Base-by-base conservation (phyloP, 2,888 invertebrate genomes). In the Chrysolina haemoptera region DNA sequence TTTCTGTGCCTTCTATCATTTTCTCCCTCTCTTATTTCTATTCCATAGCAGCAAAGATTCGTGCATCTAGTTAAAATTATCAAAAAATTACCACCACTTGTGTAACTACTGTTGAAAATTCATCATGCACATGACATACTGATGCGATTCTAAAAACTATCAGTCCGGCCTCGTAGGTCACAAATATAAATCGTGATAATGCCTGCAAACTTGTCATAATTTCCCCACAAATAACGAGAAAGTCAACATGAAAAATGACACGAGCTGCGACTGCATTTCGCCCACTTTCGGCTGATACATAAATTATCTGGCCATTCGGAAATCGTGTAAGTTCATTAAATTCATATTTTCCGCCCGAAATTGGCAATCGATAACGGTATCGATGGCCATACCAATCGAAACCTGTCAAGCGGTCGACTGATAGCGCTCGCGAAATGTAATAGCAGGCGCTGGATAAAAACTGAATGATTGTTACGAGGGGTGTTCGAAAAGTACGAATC, bases 301-400 rank as follows among this genome's bases (percentile, higher is more conserved):
- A 59, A 59, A 59, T 59, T 59, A 59, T 59, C 59, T n/a, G 59
- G 27, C 27, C 5, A 10, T 35, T 59, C 59, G 46, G 14, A 59
- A 43, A 53, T 53, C 14, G 43, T 53, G 59, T 63, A 63, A 53
- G 12, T 72, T 63, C 62, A 72, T 72, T 68, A 68, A 72, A 72
- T 48, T 71, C 50, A 67, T 67, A 71, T 68, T 72, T 63, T 63
- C 63, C 71, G 62, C 68, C 27, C 43, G 62, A 62, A 72, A 72
- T 68, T 22, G 68, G 41, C 72, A 68, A 48, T 53, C 71, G 62
- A 71, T 65, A 62, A 12, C 9, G 48, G 50, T 62, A 71, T 71
- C 71, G 63, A 71, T 66, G 71, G 53, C 35, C 12, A 6, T 55
- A 22, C 55, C 59, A 59, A 68, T 63, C 71, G 63, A 43, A 62